Evolutionary conservation across 2,797 vertebrate genomes (phyloP), one percentile per base, ranked within the genome.

Genomic region (Linurgus olivaceus): DNA sequence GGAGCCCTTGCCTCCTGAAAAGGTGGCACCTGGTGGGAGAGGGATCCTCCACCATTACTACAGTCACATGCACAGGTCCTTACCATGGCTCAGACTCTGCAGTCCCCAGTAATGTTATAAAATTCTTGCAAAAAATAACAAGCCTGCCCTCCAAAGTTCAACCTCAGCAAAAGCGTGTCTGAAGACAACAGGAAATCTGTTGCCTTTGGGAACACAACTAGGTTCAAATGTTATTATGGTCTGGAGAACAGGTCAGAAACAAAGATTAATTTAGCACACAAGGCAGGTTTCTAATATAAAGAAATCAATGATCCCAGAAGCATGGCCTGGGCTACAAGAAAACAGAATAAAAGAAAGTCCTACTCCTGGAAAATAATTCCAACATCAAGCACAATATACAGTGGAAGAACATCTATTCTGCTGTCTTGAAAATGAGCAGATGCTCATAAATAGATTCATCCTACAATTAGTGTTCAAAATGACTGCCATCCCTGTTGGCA

Each of bases 401-500:
- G 45, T 52, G 52, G 80, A 84, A 92, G 48, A 70, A 90, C 42
- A 94, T 51, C 51, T 90, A 87, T 90, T 96, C 57, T 79, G 40
- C 38, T 54, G 73, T 7, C 33, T 2, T 67, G 57, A 88, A 95
- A 96, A 82, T 24, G 57, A 93, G 71, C 83, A 92, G 80, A 90
- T 1, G 5, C 58, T 87, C 19, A 47, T 87, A 95, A 93, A 93
- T 57, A 92, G 84, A 87, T 37, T 89, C 63, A 75, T 79, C 47
- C 61, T 47, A 76, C 67, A 85, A 92, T 92, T 85, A 93, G 38
- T 77, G 59, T 47, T 85, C 80, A 94, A 96, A 93, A 87, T 70
- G 20, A 92, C 83, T 93, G 84, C 88, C 80, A 87, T 85, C 74
- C 62, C 88, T 86, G 70, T 33, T 90, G 88, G 92, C 92, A 86